Evolutionary conservation across 2,113 vertebrate species (phyloP), one percentile per base, ranked within the genome.

Genomic region (Scalopus aquaticus): DNA sequence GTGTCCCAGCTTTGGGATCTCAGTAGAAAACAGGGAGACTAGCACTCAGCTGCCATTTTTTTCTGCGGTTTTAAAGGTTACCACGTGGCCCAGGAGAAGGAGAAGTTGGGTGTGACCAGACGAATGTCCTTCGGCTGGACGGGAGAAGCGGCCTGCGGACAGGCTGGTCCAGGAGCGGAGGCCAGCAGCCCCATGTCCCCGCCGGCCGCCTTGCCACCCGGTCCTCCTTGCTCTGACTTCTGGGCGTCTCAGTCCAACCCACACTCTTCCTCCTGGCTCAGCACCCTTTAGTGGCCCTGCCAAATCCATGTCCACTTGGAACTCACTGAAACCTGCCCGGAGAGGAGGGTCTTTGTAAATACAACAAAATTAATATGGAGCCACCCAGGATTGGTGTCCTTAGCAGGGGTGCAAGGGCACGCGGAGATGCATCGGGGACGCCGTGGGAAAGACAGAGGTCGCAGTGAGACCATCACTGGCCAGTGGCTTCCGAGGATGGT

Each of bases 391-490:
- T 39, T 69, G 16, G 16, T 65, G 3, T 44, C 42, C 74, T 80
- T 28, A 28, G 5, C 32, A 70, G 28, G 26, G 16, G 10, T 1
- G 6, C 17, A 3, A 64, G 44, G 46, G n/a, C 26, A 6, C n/a
- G n/a, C n/a, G n/a, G n/a, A n/a, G n/a, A n/a, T n/a, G n/a, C n/a
- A n/a, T n/a, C n/a, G n/a, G n/a, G n/a, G n/a, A n/a, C n/a, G n/a
- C n/a, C n/a, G n/a, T n/a, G n/a, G n/a, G n/a, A n/a, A n/a, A n/a
- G n/a, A n/a, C n/a, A n/a, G 51, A 69, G 58, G 30, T 0, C 4
- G 7, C 67, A 70, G 19, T 5, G 11, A 39, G 1, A 22, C 0
- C 3, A 15, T 3, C 26, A 5, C 0, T 26, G 44, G 30, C 4
- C 39, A 37, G 1, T 10, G 70, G n/a, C 56, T 13, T 6, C 32